Percentiles rank a stretch among this genome's conserved stretches.
Conservation (phyloP, 2,797 vertebrate species). For the Argya squamiceps region DNA sequence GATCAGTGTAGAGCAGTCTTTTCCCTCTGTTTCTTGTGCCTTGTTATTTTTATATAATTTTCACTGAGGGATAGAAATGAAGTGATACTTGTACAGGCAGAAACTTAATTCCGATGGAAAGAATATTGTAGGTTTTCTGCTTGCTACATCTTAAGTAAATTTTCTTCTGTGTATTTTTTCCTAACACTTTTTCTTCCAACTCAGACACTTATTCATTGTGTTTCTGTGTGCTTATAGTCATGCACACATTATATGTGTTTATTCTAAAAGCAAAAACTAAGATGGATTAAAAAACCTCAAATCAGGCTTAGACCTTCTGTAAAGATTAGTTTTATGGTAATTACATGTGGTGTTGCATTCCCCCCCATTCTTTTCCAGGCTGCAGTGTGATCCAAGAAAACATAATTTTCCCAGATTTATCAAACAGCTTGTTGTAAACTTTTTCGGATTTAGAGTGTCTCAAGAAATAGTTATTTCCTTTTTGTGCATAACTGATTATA, state of each 20-base stretch:
- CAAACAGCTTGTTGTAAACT: neutral
- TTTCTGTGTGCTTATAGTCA: neutral
- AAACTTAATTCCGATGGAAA: neutral
- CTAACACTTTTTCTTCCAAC: neutral
- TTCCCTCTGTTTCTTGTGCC: neutral
- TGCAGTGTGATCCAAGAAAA: neutral
- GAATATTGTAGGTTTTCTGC: neutral
- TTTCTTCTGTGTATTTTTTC: neutral
- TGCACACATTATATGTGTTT: neutral
- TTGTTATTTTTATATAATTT: neutral
- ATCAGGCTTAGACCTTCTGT: neutral
- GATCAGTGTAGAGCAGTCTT: neutral
- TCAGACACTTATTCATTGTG: neutral
- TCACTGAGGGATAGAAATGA: neutral
- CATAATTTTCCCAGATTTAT: neutral
- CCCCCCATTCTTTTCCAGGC: neutral
- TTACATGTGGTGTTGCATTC: neutral
- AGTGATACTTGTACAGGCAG: neutral
- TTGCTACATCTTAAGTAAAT: neutral
- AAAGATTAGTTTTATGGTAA: neutral
- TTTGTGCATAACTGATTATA: neutral
- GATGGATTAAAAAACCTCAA: neutral
- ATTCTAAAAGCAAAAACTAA: neutral
- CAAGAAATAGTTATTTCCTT: neutral
- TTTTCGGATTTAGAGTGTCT: neutral